phyloP scores from a whole-genome alignment of 1,140 invertebrate genomes.

The Drosophila eugracilis region DNA sequence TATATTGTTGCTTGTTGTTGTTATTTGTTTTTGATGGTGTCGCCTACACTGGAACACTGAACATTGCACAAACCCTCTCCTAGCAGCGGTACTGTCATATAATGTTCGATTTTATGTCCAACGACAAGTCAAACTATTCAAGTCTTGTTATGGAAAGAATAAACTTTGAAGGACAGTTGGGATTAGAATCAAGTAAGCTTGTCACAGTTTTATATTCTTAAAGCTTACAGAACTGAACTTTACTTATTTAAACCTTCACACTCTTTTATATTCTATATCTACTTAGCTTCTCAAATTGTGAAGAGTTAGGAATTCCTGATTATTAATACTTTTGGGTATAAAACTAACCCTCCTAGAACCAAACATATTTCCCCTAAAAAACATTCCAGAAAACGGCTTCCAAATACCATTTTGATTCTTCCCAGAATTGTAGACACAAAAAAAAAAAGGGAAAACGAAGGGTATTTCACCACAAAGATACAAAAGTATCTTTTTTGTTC shows the following conservation, averaged over 20 bases:
- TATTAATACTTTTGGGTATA: too few relatives aligned
- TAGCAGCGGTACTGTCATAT: background rate
- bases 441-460: background rate
- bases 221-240: too few relatives aligned
- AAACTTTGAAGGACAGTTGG: constrained; percentile 5
- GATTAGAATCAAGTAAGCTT: background rate
- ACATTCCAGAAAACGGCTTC: background rate
- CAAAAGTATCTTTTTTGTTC: constrained; percentile 35
- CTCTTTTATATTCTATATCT: too few relatives aligned
- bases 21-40: constrained; percentile 21
- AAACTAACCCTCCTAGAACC: too few relatives aligned
- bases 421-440: constrained; percentile 10
- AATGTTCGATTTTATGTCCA: constrained; percentile 2
- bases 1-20: constrained; percentile 4
- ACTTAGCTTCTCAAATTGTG: too few relatives aligned
- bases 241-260: too few relatives aligned
- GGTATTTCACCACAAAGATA: constrained; percentile 32
- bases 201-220: background rate
- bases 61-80: constrained; percentile 11
- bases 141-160: background rate
- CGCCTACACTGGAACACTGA: constrained; percentile 39
- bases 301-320: too few relatives aligned
- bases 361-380: constrained; percentile 2
- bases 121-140: background rate
- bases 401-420: constrained; percentile 1